A percentile compares a stretch with the other conserved stretches of the same genome.
Conservation (phyloP, 2,113 vertebrate species). For the Nothoprocta perdicaria region DNA sequence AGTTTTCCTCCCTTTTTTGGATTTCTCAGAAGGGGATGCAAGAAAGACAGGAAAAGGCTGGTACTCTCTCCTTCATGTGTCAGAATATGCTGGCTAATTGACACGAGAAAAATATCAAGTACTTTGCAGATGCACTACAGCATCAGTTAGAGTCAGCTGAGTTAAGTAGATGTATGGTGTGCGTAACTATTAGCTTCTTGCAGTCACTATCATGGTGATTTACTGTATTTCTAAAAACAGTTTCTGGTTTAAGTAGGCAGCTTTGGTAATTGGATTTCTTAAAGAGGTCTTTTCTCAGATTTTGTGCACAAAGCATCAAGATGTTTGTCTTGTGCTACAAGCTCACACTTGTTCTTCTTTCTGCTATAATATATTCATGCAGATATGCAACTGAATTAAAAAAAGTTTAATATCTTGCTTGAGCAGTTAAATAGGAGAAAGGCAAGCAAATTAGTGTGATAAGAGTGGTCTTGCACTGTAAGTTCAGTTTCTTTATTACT, state of each 20-base stretch:
- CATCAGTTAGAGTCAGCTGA: neutral
- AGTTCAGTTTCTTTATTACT: neutral
- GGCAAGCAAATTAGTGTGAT: neutral
- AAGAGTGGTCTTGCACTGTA: neutral
- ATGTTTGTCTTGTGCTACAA: neutral
- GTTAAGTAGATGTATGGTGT: neutral
- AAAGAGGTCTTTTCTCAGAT: neutral
- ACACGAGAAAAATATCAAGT: neutral
- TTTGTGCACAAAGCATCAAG: neutral
- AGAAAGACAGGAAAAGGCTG: neutral
- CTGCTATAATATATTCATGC: accelerated
- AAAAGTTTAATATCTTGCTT: neutral
- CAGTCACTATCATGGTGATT: neutral
- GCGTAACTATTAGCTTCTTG: neutral
- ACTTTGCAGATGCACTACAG: neutral
- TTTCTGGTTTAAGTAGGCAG: neutral
- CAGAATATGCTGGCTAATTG: neutral
- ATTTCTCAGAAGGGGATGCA: neutral
- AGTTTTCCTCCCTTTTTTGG: neutral
- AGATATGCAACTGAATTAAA: neutral
- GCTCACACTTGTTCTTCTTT: neutral
- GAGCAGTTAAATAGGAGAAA: neutral
- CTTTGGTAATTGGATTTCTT: neutral
- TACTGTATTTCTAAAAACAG: neutral
- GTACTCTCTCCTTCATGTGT: neutral